Base-by-base conservation (phyloP, 1,140 invertebrate genomes). In the Caenorhabditis tropicalis region DNA sequence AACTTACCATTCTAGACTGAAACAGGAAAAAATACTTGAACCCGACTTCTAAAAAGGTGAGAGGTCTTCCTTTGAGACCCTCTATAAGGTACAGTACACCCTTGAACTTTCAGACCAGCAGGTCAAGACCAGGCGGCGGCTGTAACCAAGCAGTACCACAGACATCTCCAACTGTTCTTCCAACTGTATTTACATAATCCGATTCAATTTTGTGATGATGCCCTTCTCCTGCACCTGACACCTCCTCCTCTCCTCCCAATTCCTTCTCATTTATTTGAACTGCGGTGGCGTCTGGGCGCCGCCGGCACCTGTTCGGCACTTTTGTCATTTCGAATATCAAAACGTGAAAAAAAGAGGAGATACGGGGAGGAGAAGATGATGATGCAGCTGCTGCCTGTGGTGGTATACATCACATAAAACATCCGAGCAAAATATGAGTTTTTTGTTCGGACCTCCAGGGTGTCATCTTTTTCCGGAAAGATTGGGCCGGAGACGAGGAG, bases 321-420 rank as follows among this genome's bases (percentile, higher is more conserved):
- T 74, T 74, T 74, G 65, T 74, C 65, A 74, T 70, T 70, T 70
- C 60, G 60, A 36, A 70, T 65, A 21, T 56, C 27, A 74, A 74
- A 74, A 74, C 65, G 65, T 74, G 65, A 74, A 36, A 65, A 65
- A 29, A 70, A 36, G 24, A 33, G 19, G 60, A 19, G 5, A n/a
- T n/a, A n/a, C n/a, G n/a, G n/a, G n/a, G n/a, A n/a, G 31, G 9
- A 36, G 36, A 24, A 1, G 65, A 24, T 36, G 65, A 24, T 46
- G 65, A 39, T 39, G 58, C 58, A 33, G 58, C 58, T 33, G 58
- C 19, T 65, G 9, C 36, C 1, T 33, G 33, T 33, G 65, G n/a
- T 12, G 12, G 5, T 43, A 43, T n/a, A 43, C 39, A 43, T 9
- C 21, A 4, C 10, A 15, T n/a, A 56, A 27, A 27, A 27, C 21